phyloP scores from a whole-genome alignment of 2,888 invertebrate species.

The Hypselothyrea guttata region DNA sequence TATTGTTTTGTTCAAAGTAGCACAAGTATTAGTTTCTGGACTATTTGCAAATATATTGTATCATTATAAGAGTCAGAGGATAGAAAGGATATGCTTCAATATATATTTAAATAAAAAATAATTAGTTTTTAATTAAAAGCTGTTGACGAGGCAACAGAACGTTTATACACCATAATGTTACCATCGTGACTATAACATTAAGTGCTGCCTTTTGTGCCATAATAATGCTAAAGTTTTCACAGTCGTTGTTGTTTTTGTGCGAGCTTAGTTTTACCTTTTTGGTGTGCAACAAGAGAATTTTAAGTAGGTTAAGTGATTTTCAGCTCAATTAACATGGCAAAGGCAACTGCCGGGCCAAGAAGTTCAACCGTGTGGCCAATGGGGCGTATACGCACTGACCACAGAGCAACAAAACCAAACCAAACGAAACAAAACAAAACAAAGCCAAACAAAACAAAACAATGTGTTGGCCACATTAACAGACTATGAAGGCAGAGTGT shows the following conservation, averaged over 20 bases:
- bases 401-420: constrained; percentile 44
- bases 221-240: constrained; percentile 19
- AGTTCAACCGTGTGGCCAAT: constrained; percentile 29
- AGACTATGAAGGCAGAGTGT: constrained; percentile 44
- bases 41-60: too few relatives aligned
- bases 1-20: too few relatives aligned
- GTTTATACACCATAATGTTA: constrained; percentile 5
- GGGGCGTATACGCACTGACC: constrained; percentile 59
- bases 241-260: constrained; percentile 9
- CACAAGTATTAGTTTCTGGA: too few relatives aligned
- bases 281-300: constrained; percentile 29
- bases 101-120: too few relatives aligned
- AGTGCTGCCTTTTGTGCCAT: constrained; percentile 3
- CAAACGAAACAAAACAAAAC: too few relatives aligned
- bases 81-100: too few relatives aligned
- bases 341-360: constrained; percentile 13
- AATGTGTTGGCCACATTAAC: constrained; percentile 69
- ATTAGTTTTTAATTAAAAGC: too few relatives aligned
- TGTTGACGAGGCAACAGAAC: neutral
- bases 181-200: neutral
- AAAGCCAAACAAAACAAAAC: too few relatives aligned
- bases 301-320: constrained; percentile 75
- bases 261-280: constrained; percentile 9
- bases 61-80: too few relatives aligned
- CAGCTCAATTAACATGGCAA: constrained; percentile 74